These are phyloP conservation scores for Channallabes apus DNA, from an alignment of 2,797 vertebrate species.

Conservation along the genomic window DNA sequence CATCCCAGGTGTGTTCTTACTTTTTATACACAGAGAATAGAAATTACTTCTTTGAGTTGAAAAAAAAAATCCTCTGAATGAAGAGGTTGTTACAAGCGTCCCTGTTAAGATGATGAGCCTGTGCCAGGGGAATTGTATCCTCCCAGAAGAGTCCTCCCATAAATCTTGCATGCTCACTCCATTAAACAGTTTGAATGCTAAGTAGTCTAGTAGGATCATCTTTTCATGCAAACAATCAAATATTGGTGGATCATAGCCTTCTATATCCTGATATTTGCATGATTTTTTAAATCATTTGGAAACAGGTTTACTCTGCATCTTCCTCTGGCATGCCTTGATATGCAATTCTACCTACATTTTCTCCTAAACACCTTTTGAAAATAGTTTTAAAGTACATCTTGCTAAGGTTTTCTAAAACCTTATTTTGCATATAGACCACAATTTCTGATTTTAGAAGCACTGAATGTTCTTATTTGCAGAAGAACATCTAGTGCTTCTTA, in stretches of 20 bases:
- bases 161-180: conserved; percentile 46
- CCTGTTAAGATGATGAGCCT: conserved; percentile 37
- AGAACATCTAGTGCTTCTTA: too few species aligned
- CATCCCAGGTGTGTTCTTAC: neutral
- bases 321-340: neutral
- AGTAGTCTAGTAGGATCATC: conserved; percentile 25
- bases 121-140: conserved; percentile 34
- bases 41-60: conserved; percentile 40
- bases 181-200: conserved; percentile 35
- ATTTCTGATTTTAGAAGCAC: neutral
- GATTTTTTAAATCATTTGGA: conserved; percentile 32
- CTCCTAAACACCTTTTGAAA: neutral
- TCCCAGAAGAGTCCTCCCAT: conserved; percentile 33
- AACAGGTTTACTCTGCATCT: neutral
- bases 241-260: conserved; percentile 8
- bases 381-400: neutral
- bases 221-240: conserved; percentile 23
- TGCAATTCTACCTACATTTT: neutral
- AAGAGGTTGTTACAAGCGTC: conserved; percentile 42
- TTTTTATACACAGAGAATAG: conserved; percentile 57
- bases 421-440: conserved; percentile 7
- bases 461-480: neutral
- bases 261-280: conserved; percentile 16
- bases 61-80: conserved; percentile 30
- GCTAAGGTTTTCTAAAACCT: neutral